These are phyloP conservation scores for Argyresthia goedartella DNA, from an alignment of 2,888 invertebrate genomes.

Conservation along the genomic window DNA sequence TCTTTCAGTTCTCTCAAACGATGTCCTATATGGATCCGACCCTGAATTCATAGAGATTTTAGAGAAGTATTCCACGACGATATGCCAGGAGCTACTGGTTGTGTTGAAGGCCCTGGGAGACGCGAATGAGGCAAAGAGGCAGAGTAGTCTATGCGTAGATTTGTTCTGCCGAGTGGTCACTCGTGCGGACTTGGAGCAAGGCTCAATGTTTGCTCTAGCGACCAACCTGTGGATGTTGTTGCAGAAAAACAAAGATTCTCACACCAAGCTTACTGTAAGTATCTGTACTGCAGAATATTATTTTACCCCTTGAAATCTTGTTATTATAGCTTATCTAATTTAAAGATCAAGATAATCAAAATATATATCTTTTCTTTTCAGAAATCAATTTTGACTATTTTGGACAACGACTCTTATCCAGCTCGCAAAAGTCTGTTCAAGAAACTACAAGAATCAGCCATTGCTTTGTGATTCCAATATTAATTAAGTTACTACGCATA, in stretches of 20 bases:
- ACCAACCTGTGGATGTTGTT: conserved; percentile 87
- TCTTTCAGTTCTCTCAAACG: conserved; percentile 88
- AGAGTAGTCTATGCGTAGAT: conserved; percentile 81
- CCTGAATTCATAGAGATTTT: conserved; percentile 86
- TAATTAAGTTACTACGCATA: background rate
- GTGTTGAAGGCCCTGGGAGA: conserved; percentile 79
- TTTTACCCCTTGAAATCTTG: background rate
- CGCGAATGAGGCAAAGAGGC: conserved; percentile 74
- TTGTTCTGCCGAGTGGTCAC: conserved; percentile 77
- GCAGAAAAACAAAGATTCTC: conserved; percentile 67
- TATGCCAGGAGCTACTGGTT: conserved; percentile 82
- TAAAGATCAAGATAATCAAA: background rate
- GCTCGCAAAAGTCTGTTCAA: conserved; percentile 8
- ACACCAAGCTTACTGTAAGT: conserved; percentile 43
- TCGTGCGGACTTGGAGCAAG: conserved; percentile 73
- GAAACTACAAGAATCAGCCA: conserved; percentile 27
- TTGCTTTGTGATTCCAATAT: conserved; percentile 25
- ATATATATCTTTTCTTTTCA: conserved; percentile 25
- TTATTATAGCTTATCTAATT: background rate
- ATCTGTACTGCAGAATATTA: background rate
- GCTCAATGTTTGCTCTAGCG: conserved; percentile 76
- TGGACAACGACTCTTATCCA: conserved; percentile 30
- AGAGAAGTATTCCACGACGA: conserved; percentile 79
- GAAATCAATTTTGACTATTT: conserved; percentile 35
- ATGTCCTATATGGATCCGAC: conserved; percentile 91